Conservation (phyloP, 1,140 invertebrate genomes). For the Trachymyrmex septentrionalis region DNA sequence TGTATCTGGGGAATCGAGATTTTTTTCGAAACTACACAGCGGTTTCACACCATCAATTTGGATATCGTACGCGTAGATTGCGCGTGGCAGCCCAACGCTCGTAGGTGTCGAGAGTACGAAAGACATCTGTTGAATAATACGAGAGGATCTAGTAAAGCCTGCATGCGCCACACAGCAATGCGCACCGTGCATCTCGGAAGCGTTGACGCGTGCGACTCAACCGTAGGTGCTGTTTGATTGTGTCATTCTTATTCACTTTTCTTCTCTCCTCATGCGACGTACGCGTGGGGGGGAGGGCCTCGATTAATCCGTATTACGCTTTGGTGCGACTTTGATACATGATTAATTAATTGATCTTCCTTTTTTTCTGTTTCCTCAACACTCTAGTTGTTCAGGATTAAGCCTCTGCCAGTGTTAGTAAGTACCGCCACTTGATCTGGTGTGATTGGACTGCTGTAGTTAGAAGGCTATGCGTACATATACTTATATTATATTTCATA, state of each 20-base stretch:
- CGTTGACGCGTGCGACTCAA: slow-evolving; percentile 73
- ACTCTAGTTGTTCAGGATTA: slow-evolving; percentile 98
- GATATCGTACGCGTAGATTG: slow-evolving; percentile 42
- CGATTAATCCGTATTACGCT: slow-evolving; percentile 59
- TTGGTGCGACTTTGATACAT: slow-evolving; percentile 74
- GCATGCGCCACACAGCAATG: slow-evolving; percentile 74
- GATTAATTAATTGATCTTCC: slow-evolving; percentile 87
- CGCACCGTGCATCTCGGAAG: slow-evolving; percentile 77
- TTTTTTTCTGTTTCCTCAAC: slow-evolving; percentile 89
- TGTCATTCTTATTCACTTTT: slow-evolving; percentile 42
- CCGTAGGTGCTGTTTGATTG: slow-evolving; percentile 69
- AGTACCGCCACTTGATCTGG: slow-evolving; percentile 91
- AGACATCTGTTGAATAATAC: slow-evolving; percentile 45
- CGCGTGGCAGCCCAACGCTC: slow-evolving; percentile 34
- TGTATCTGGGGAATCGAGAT: not conserved
- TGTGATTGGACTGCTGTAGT: slow-evolving; percentile 88
- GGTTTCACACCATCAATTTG: slow-evolving; percentile 13
- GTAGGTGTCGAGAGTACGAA: slow-evolving; percentile 53
- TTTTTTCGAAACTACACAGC: not conserved
- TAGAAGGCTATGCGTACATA: slow-evolving; percentile 86
- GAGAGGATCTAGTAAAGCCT: slow-evolving; percentile 65
- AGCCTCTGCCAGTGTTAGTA: slow-evolving; percentile 98
- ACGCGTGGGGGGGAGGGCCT: slow-evolving; percentile 30
- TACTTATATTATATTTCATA: slow-evolving; percentile 74
- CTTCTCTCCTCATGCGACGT: slow-evolving; percentile 24